A percentile compares a stretch with the other conserved stretches of the same genome.
phyloP scores from a whole-genome alignment of 2,113 vertebrate genomes.

The Cariama cristata region DNA sequence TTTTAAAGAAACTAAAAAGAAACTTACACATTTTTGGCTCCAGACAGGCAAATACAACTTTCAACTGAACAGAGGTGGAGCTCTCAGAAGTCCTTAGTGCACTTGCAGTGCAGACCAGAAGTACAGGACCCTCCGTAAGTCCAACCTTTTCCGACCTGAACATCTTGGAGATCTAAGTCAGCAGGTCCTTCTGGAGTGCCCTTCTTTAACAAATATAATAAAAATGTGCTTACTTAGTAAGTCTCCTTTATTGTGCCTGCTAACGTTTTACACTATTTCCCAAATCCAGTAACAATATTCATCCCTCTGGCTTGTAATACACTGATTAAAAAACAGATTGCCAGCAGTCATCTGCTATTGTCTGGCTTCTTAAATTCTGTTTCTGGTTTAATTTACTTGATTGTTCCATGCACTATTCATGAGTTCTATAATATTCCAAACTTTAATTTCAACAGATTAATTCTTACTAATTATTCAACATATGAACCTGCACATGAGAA shows the following conservation, averaged over 20 bases:
- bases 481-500: constrained; percentile 80
- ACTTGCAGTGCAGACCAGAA: neutral
- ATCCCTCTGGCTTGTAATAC: constrained; percentile 70
- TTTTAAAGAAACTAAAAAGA: constrained; percentile 55
- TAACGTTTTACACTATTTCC: constrained; percentile 58
- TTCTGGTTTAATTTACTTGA: constrained; percentile 78
- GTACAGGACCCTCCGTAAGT: neutral
- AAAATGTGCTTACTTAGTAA: constrained; percentile 48
- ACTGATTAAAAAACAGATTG: constrained; percentile 82
- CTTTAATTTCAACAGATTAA: constrained; percentile 87
- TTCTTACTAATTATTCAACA: constrained; percentile 87
- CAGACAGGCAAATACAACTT: constrained; percentile 49
- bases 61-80: constrained; percentile 13
- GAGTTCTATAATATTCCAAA: constrained; percentile 85
- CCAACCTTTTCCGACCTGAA: neutral
- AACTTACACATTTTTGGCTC: constrained; percentile 58
- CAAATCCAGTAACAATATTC: constrained; percentile 64
- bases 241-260: constrained; percentile 59
- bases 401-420: constrained; percentile 85
- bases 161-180: neutral
- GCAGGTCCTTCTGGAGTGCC: neutral
- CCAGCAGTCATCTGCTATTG: constrained; percentile 78
- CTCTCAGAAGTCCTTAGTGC: neutral
- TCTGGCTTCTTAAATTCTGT: constrained; percentile 67
- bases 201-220: constrained; percentile 8